Conservation (phyloP, 2,888 invertebrate genomes). For the Dromius quadrimaculatus region DNA sequence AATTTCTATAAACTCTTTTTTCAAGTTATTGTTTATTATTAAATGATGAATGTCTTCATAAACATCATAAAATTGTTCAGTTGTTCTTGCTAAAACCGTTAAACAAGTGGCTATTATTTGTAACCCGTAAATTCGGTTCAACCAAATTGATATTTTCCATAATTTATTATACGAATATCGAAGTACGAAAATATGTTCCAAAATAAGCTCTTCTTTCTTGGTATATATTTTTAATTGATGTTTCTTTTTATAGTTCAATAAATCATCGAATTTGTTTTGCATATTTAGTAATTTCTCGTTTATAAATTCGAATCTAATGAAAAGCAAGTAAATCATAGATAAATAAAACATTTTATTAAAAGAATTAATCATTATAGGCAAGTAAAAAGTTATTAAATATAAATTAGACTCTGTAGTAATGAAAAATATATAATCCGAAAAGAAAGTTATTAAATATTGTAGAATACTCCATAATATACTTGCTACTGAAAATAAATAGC, state of each 20-base stretch:
- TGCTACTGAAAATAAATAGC: constrained; percentile 1
- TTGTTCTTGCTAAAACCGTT: constrained; percentile 24
- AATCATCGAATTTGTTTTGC: neutral
- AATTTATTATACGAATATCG: constrained; percentile 23
- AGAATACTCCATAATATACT: neutral
- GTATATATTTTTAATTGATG: neutral
- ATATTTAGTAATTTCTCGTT: neutral
- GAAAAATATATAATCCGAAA: constrained; percentile 10
- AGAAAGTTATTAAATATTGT: constrained; percentile 11
- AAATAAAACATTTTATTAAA: constrained; percentile 32
- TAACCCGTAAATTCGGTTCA: constrained; percentile 32
- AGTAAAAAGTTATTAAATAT: constrained; percentile 11
- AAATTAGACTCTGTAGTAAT: constrained; percentile 20
- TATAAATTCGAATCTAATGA: constrained; percentile 15
- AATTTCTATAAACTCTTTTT: neutral
- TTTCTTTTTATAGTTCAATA: constrained; percentile 18
- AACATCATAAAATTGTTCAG: constrained; percentile 30
- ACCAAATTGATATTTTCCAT: constrained; percentile 37
- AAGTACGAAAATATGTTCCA: constrained; percentile 4
- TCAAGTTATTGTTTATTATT: neutral
- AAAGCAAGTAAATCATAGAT: constrained; percentile 7
- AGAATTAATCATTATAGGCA: constrained; percentile 10
- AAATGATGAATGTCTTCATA: constrained; percentile 20
- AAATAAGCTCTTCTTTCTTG: constrained; percentile 11
- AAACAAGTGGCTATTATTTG: constrained; percentile 11